Evolutionary conservation across 2,888 invertebrate species (phyloP), one percentile per base, ranked within the genome.

Genomic region (Ochropleura plecta): DNA sequence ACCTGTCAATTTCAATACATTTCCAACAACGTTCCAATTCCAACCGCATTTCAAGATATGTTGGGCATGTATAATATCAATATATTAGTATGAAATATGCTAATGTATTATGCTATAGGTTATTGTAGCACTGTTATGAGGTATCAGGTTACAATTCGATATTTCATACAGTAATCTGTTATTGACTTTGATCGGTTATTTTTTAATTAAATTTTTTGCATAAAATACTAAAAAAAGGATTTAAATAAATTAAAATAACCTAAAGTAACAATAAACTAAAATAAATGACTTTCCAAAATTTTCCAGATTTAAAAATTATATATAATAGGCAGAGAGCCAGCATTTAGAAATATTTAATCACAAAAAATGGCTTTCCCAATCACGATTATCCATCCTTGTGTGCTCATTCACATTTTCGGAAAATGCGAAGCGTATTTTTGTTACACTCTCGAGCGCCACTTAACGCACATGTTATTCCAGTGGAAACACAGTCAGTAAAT

Each of bases 361-460:
- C 10, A 40, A 57, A 57, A 77, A 79, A 79, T 18, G 1, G 18
- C 48, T 2, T 57, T 18, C 60, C 46, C 9, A 51, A 60, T 70
- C 59, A 30, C 12, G 18, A 20, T 18, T 46, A 62, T n/a, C 51
- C 16, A 49, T 18, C 48, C n/a, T 0, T 49, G 49, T 44, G 10
- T 16, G 14, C 40, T 44, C 49, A 46, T 63, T 40, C 49, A n/a
- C 7, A 57, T 63, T 73, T 76, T 80, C 49, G 18, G n/a, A 76
- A 76, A 73, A 62, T 62, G 4, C 14, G 80, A 63, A 73, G 74
- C 63, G 12, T 46, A 79, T 79, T 40, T 59, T 79, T 76, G 53
- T 63, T 51, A 55, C 55, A n/a, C 4, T 51, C 42, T 60, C 18
- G 0, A 82, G 70, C 6, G 48, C 82, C 77, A 69, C 82, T 81